Evolutionary conservation across 2,888 invertebrate species (phyloP).

Genomic region (Fabriciana adippe): DNA sequence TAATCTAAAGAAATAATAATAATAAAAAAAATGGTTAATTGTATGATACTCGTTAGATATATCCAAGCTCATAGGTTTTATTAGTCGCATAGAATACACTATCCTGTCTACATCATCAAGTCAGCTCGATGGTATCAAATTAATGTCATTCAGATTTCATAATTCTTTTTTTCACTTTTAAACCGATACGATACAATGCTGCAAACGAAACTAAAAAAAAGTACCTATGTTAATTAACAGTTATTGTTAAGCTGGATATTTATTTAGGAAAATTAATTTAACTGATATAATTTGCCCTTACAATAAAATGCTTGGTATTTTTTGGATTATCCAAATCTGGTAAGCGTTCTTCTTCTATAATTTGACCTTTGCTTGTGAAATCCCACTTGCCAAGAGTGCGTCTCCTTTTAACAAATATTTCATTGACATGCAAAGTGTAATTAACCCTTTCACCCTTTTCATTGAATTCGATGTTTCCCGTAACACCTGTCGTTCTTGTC

Average conservation of each 20-base stretch:
- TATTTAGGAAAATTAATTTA: neutral
- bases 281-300: slow-evolving; percentile 53
- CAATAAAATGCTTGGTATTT: slow-evolving; percentile 85
- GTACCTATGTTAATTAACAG: neutral
- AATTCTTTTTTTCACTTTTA: no score
- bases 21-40: no score
- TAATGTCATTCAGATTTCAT: no score
- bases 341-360: slow-evolving; percentile 72
- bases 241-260: neutral
- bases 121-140: no score
- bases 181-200: no score
- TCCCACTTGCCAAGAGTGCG: slow-evolving; percentile 63
- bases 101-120: no score
- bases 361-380: slow-evolving; percentile 76
- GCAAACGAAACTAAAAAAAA: no score
- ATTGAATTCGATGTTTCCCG: slow-evolving; percentile 87
- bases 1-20: slow-evolving; percentile 59
- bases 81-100: no score
- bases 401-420: slow-evolving; percentile 57
- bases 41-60: no score
- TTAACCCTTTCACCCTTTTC: slow-evolving; percentile 85
- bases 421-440: slow-evolving; percentile 86
- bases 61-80: no score
- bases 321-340: slow-evolving; percentile 71
- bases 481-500: slow-evolving; percentile 85